Conservation (phyloP, 2,797 vertebrate species). For the Crotalus adamanteus region DNA sequence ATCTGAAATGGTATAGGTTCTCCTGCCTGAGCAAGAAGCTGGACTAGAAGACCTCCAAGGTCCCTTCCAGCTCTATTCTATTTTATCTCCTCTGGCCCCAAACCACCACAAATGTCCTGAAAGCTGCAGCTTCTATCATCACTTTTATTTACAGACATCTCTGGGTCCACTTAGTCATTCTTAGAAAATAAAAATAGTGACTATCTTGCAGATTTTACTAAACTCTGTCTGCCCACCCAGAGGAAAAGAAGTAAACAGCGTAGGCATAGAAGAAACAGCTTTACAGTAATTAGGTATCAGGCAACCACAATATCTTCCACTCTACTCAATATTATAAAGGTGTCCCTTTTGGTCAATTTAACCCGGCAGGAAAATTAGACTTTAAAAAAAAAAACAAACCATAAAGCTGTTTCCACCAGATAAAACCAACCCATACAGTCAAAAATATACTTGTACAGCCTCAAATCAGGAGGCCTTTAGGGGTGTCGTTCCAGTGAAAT, state of each 20-base stretch:
- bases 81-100: neutral
- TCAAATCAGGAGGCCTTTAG: neutral
- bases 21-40: too few species aligned
- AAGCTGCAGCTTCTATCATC: neutral
- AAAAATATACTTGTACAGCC: slow-evolving; percentile 1
- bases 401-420: neutral
- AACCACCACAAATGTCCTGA: neutral
- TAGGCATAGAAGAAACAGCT: neutral
- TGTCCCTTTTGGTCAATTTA: neutral
- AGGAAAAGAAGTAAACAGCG: neutral
- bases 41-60: too few species aligned
- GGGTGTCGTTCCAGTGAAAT: neutral
- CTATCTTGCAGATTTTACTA: neutral
- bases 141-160: neutral
- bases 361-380: neutral
- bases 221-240: neutral
- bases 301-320: neutral
- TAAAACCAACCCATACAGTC: neutral
- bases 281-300: neutral
- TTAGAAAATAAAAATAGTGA: neutral
- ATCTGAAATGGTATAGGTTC: too few species aligned
- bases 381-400: neutral
- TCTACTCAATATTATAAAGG: neutral
- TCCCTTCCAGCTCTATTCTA: too few species aligned
- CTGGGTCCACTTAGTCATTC: neutral